Evolutionary conservation across 2,888 invertebrate species (phyloP).

Genomic region (Andrena fulva): DNA sequence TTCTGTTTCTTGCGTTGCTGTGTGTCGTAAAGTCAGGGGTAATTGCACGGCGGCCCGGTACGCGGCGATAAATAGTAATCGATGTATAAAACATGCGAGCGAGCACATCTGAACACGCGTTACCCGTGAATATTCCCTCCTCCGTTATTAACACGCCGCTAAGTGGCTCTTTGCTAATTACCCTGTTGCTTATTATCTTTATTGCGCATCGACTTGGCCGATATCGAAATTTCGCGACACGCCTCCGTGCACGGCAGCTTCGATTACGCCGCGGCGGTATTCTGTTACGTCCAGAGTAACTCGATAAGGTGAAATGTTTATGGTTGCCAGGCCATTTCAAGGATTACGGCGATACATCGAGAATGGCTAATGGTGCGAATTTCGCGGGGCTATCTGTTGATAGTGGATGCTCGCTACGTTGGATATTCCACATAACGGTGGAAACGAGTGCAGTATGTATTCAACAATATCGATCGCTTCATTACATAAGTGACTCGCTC

Average conservation of each 20-base stretch:
- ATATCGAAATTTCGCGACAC: slow-evolving; percentile 35
- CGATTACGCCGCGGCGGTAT: slow-evolving; percentile 31
- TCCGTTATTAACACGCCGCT: slow-evolving; percentile 51
- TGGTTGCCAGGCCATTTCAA: slow-evolving; percentile 11
- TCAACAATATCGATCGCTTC: too few species aligned
- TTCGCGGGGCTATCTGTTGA: background rate
- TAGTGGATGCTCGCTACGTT: too few species aligned
- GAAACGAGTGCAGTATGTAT: too few species aligned
- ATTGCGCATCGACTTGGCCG: slow-evolving; percentile 45
- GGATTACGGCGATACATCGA: slow-evolving; percentile 7
- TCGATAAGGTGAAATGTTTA: slow-evolving; percentile 45
- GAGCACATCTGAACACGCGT: slow-evolving; percentile 6
- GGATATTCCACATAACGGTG: too few species aligned
- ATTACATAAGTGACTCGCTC: too few species aligned
- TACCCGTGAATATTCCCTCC: slow-evolving; percentile 9
- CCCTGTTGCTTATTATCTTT: slow-evolving; percentile 59
- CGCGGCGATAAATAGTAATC: slow-evolving; percentile 43
- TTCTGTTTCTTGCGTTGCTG: slow-evolving; percentile 24
- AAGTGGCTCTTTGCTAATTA: slow-evolving; percentile 58
- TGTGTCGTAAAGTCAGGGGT: slow-evolving; percentile 23
- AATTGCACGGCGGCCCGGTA: slow-evolving; percentile 34
- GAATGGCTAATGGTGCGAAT: background rate
- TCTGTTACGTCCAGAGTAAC: slow-evolving; percentile 6
- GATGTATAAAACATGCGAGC: slow-evolving; percentile 32
- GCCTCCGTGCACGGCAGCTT: slow-evolving; percentile 21